Evolutionary conservation across 2,888 invertebrate species (phyloP).

Genomic region (Trimorus sp.): DNA sequence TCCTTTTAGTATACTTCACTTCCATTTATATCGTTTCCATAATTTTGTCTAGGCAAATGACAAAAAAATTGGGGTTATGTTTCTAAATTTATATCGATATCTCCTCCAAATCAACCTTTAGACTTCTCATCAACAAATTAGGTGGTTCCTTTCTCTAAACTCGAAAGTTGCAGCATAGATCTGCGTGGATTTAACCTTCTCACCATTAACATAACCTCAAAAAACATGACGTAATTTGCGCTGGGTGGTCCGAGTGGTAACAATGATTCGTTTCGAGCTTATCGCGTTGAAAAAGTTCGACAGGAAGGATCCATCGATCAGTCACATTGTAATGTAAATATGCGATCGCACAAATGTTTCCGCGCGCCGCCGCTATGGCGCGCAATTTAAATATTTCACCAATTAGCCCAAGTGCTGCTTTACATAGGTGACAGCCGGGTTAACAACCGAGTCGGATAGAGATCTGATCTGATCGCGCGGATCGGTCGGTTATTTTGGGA

Average conservation of each 20-base stretch:
- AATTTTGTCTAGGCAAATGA: too few relatives aligned
- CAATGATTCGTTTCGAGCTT: slow-evolving; percentile 53
- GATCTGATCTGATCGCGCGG: slow-evolving; percentile 16
- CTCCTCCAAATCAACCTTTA: too few relatives aligned
- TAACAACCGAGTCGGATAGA: slow-evolving; percentile 60
- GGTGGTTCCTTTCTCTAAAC: not conserved
- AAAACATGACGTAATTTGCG: slow-evolving; percentile 14
- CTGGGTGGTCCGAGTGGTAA: slow-evolving; percentile 27
- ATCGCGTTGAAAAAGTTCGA: slow-evolving; percentile 28
- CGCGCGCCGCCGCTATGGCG: slow-evolving; percentile 37
- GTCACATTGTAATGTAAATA: slow-evolving; percentile 74
- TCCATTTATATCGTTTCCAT: too few relatives aligned
- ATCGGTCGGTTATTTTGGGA: too few relatives aligned
- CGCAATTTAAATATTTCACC: slow-evolving; percentile 78
- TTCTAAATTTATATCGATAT: too few relatives aligned
- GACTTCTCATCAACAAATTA: too few relatives aligned
- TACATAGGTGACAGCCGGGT: slow-evolving; percentile 77
- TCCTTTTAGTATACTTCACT: too few relatives aligned
- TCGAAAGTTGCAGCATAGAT: not conserved
- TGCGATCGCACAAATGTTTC: slow-evolving; percentile 61
- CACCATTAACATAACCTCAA: not conserved
- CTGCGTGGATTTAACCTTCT: too few relatives aligned
- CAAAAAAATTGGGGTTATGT: too few relatives aligned
- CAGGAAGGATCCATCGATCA: slow-evolving; percentile 62
- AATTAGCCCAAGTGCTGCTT: slow-evolving; percentile 75